Conservation (phyloP, 2,113 vertebrate genomes). For the Puffinus mauretanicus region DNA sequence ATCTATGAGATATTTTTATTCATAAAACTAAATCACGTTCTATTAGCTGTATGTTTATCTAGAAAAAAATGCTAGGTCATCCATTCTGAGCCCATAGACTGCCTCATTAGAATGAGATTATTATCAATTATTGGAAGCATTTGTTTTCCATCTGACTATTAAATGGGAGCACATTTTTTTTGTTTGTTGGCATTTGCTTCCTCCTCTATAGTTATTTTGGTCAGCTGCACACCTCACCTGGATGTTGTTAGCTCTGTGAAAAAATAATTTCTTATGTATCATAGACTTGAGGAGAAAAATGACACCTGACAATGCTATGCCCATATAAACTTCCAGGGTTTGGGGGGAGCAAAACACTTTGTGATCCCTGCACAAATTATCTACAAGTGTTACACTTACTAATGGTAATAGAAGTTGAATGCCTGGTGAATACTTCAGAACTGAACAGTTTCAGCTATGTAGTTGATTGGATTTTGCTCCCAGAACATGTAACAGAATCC, state of each 20-base stretch:
- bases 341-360: background rate
- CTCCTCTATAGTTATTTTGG: background rate
- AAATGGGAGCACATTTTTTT: background rate
- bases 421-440: background rate
- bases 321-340: background rate
- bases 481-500: background rate
- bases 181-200: background rate
- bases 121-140: constrained; percentile 11
- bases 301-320: background rate
- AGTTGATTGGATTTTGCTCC: background rate
- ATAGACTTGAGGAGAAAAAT: background rate
- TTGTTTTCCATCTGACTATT: background rate
- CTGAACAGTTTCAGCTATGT: background rate
- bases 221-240: background rate
- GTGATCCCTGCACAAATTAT: background rate
- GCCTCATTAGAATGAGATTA: constrained; percentile 32
- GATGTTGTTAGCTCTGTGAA: background rate
- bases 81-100: background rate
- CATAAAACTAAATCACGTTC: background rate
- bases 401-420: background rate
- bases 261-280: background rate
- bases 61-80: background rate
- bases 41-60: background rate
- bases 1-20: background rate
- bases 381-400: background rate